These are phyloP conservation scores for Silurus meridionalis DNA, from an alignment of 2,113 vertebrate genomes.

Conservation along the genomic window DNA sequence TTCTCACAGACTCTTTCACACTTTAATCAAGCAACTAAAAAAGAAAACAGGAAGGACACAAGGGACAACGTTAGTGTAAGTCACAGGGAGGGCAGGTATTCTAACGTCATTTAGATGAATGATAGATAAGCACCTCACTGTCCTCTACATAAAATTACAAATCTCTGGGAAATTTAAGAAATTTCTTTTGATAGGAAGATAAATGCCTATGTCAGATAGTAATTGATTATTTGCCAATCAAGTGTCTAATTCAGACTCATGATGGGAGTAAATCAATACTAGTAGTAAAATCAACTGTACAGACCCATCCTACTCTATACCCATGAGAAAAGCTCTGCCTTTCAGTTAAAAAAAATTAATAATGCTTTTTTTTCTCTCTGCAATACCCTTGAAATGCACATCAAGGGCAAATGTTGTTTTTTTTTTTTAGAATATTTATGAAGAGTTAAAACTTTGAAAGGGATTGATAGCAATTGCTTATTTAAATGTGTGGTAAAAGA, in stretches of 20 bases:
- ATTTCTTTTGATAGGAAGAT: conserved; percentile 45
- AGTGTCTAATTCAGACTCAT: conserved; percentile 45
- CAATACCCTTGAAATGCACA: background rate
- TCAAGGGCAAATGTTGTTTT: background rate
- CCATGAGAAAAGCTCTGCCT: background rate
- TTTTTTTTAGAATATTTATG: background rate
- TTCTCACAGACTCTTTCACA: background rate
- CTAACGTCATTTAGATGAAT: conserved; percentile 1
- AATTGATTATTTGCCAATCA: conserved; percentile 54
- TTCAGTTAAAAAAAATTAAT: background rate
- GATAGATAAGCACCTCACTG: conserved; percentile 37
- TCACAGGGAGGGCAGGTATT: conserved; percentile 2
- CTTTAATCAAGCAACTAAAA: background rate
- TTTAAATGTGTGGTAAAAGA: background rate
- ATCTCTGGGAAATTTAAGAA: conserved; percentile 6
- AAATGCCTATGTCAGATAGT: conserved; percentile 47
- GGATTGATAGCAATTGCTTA: conserved; percentile 1
- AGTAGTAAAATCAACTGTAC: conserved; percentile 41
- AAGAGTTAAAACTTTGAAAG: background rate
- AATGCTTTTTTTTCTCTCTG: conserved; percentile 2
- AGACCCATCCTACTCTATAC: background rate
- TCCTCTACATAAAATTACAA: conserved; percentile 46
- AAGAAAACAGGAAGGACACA: background rate
- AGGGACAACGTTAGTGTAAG: background rate
- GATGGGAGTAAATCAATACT: conserved; percentile 43